Evolutionary conservation across 2,888 invertebrate genomes (phyloP), one percentile per base, ranked within the genome.

Genomic region (Strigamia transsilvanica): DNA sequence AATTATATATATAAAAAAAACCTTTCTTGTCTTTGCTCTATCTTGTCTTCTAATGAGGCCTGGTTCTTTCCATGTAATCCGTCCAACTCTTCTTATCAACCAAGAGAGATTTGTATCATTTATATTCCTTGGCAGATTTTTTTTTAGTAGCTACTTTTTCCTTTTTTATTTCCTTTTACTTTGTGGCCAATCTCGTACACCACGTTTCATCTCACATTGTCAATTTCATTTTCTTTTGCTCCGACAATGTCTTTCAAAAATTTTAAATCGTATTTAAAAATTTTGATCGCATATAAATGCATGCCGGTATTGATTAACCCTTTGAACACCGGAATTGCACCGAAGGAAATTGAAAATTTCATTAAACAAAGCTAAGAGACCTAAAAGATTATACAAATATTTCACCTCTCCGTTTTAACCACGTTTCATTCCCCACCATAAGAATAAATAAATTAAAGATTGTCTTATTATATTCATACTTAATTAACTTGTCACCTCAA

Each of bases 21-120:
- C 32, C 9, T n/a, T 61, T 23, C 61, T 66, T 66, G 73, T 73
- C 73, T 73, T 73, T 73, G 27, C 73, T n/a, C n/a, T 27, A 73
- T 73, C 73, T 73, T 73, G 73, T 73, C 73, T 73, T 32, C 73
- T 73, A 73, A 73, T 73, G 73, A 73, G 73, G 73, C 23, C 73
- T 32, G 32, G 73, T 73, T 73, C 73, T 73, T 73, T n/a, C 73
- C 73, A 73, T 73, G 73, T 73, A 73, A 73, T 73, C 73, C 73
- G 73, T 27, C 73, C 73, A 73, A 73, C 73, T 73, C 73, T 73
- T 73, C 73, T 73, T 73, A 73, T 73, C 73, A 73, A 73, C 73
- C 32, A 27, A 32, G 73, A 73, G 73, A 73, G 73, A 73, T 73
- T 73, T 73, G 73, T 73, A 73, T 73, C 73, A 73, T 73, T 73